Percentiles rank a stretch among this genome's conserved stretches.
Evolutionary conservation across 2,888 invertebrate genomes (phyloP).

Genomic region (Oasisia sp.): DNA sequence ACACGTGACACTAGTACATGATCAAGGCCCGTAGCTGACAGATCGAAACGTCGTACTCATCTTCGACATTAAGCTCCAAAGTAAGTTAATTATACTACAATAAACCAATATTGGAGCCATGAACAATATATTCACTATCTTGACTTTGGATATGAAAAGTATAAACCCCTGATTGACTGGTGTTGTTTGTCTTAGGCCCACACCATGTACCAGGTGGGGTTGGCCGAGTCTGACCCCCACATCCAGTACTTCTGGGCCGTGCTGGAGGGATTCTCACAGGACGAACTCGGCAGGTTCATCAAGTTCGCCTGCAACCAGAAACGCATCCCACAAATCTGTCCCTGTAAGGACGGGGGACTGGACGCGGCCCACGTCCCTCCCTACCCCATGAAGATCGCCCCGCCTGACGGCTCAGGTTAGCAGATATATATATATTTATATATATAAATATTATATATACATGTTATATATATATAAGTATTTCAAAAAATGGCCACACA

Average conservation of each 20-base stretch:
- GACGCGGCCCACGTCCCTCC: conserved; percentile 64
- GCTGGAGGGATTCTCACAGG: conserved; percentile 58
- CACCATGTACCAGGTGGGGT: conserved; percentile 65
- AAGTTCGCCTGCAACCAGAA: conserved; percentile 66
- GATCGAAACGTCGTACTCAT: too few relatives aligned
- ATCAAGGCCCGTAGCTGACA: too few relatives aligned
- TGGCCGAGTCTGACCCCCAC: conserved; percentile 62
- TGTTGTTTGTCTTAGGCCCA: conserved; percentile 51
- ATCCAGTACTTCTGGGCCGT: conserved; percentile 64
- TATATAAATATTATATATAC: too few relatives aligned
- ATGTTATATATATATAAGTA: too few relatives aligned
- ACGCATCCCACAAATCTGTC: conserved; percentile 62
- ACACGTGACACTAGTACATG: too few relatives aligned
- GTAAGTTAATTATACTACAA: too few relatives aligned
- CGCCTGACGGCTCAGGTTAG: conserved; percentile 62
- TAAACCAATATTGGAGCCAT: too few relatives aligned
- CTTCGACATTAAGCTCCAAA: too few relatives aligned
- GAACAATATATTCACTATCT: too few relatives aligned
- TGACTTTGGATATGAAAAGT: too few relatives aligned
- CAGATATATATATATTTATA: too few relatives aligned
- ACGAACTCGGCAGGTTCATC: conserved; percentile 62
- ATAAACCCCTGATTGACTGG: not conserved
- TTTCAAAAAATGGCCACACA: too few relatives aligned
- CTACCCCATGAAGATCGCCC: conserved; percentile 66
- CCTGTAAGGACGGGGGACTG: conserved; percentile 57